Evolutionary conservation across 2,113 vertebrate genomes (phyloP), one percentile per base, ranked within the genome.

Genomic region (Platichthys flesus): DNA sequence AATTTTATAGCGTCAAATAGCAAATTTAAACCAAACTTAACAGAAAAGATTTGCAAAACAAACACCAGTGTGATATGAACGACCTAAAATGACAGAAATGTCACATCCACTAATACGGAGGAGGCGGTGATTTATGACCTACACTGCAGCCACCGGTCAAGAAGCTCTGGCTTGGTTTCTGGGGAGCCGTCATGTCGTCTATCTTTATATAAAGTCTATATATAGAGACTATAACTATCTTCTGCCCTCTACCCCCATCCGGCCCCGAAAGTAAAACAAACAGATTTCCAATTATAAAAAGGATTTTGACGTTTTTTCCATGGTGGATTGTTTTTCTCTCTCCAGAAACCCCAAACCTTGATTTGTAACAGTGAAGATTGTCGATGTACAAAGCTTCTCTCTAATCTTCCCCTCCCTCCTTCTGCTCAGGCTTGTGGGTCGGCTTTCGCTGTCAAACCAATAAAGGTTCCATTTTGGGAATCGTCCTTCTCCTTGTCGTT

Each of bases 401-500:
- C 62, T 20, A 1, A 20, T 9, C 3, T 2, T 26, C 20, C 5
- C 13, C 51, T 26, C 16, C 21, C 24, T 45, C 45, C 24, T 9
- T 51, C 47, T 54, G 24, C 68, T 94, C 73, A 94, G 69, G 78
- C 83, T 69, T 93, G 82, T 15, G 89, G 52, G 0, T 84, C 84
- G 0, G 8, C 65, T 66, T 91, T 87, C 15, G 89, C 49, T 1
- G 91, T 85, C 90, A 95, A 49, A 67, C 81, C 81, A 1, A 94
- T 89, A 24, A 85, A 92, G 9, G 86, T 89, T 66, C 93, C 94
- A 28, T 94, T 95, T 40, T 94, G 91, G 3, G 85, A 56, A 31
- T 92, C 85, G 0, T 94, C 93, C 26, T 92, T 94, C 18, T 79
- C 85, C 78, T 94, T 95, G 62, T 81, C 79, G 52, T 23, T 90